These are phyloP conservation scores for Istiophorus platypterus DNA, from an alignment of 2,113 vertebrate species.

Conservation along the genomic window DNA sequence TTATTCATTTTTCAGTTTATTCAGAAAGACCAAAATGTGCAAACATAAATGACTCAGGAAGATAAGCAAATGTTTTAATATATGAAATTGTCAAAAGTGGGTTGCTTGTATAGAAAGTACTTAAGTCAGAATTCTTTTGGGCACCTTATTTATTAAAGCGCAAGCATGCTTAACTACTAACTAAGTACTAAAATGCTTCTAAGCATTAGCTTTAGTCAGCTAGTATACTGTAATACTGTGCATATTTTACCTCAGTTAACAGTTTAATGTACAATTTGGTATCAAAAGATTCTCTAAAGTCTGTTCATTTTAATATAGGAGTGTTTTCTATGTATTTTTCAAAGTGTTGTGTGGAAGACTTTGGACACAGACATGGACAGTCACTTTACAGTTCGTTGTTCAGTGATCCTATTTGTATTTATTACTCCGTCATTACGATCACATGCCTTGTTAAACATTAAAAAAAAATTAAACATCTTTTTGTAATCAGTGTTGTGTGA, in stretches of 20 bases:
- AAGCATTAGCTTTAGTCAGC: constrained; percentile 26
- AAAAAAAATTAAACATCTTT: constrained; percentile 75
- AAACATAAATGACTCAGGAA: constrained; percentile 78
- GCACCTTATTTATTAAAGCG: constrained; percentile 64
- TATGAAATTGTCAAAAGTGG: constrained; percentile 48
- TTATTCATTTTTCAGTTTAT: constrained; percentile 45
- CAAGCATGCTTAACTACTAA: constrained; percentile 18
- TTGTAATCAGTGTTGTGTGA: constrained; percentile 48
- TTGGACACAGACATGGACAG: constrained; percentile 6
- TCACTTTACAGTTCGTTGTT: constrained; percentile 59
- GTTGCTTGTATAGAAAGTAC: constrained; percentile 34
- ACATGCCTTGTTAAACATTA: constrained; percentile 66
- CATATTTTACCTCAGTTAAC: constrained; percentile 55
- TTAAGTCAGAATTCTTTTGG: constrained; percentile 19
- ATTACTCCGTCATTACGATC: constrained; percentile 67
- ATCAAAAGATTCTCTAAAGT: constrained; percentile 13
- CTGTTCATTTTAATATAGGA: constrained; percentile 33
- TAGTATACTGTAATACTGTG: constrained; percentile 50
- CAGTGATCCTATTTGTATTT: constrained; percentile 66
- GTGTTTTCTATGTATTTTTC: constrained; percentile 67
- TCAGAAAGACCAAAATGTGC: constrained; percentile 67
- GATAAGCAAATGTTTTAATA: constrained; percentile 61
- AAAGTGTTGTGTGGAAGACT: constrained; percentile 33
- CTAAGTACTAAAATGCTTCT: constrained; percentile 24
- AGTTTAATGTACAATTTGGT: constrained; percentile 41